Conservation (phyloP, 2,888 invertebrate genomes). For the Cecidostiba fungosa region DNA sequence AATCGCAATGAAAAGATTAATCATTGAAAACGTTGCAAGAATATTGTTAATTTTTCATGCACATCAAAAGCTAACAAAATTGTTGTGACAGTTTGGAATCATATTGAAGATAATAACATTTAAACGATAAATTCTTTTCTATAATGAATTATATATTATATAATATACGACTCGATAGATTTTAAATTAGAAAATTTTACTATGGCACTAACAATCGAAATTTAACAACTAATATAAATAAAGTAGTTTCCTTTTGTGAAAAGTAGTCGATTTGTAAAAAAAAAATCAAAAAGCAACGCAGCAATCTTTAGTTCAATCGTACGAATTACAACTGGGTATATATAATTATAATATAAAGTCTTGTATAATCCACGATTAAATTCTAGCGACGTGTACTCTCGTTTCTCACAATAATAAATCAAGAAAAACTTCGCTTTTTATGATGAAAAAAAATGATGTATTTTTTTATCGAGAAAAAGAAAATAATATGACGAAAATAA, state of each 20-base stretch:
- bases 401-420: conserved; percentile 11
- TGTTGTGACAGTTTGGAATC: conserved; percentile 8
- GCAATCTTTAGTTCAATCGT: conserved; percentile 25
- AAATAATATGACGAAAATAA: conserved; percentile 5
- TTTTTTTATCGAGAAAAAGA: conserved; percentile 20
- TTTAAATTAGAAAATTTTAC: conserved; percentile 24
- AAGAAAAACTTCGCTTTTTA: conserved; percentile 37
- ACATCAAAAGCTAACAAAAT: neutral
- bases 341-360: neutral
- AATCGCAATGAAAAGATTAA: neutral
- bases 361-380: neutral
- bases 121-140: neutral
- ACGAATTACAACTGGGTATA: neutral
- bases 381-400: neutral
- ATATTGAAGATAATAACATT: conserved; percentile 18
- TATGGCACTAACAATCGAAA: conserved; percentile 50
- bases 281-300: conserved; percentile 39
- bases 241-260: neutral
- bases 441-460: conserved; percentile 25
- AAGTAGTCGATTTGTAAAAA: neutral
- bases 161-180: conserved; percentile 6
- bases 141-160: neutral
- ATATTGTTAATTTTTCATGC: neutral
- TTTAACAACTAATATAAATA: neutral
- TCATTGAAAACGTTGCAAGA: neutral